A percentile compares a stretch with the other conserved stretches of the same genome.
Evolutionary conservation across 2,113 vertebrate species (phyloP).

Genomic region (Charina bottae): DNA sequence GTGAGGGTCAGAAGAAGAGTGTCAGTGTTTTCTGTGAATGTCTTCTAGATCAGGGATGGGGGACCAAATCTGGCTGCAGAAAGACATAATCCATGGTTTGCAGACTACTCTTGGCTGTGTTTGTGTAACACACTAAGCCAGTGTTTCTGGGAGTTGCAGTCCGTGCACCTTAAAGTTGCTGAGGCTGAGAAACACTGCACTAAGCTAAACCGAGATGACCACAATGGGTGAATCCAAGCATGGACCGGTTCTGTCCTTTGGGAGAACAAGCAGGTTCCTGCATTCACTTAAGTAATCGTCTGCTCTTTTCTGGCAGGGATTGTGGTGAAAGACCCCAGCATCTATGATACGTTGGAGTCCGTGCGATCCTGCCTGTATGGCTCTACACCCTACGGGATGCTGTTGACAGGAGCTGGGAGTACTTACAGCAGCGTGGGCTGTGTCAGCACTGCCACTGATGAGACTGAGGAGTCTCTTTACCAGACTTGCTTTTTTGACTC

Average conservation of each 20-base stretch:
- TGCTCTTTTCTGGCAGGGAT: constrained; percentile 77
- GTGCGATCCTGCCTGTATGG: constrained; percentile 85
- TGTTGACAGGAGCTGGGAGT: constrained; percentile 68
- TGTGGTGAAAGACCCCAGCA: constrained; percentile 87
- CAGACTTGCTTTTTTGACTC: constrained; percentile 86
- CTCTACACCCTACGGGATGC: constrained; percentile 75
- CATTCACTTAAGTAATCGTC: background rate
- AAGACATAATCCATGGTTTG: background rate
- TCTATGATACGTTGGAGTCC: constrained; percentile 92
- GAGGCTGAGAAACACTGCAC: background rate
- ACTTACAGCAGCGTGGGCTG: constrained; percentile 78
- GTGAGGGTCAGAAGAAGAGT: constrained; percentile 69
- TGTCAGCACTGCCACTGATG: constrained; percentile 75
- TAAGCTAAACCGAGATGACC: background rate
- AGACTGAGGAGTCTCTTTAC: constrained; percentile 84
- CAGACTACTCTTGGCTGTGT: background rate
- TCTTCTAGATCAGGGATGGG: background rate
- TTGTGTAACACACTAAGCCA: background rate
- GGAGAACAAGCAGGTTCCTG: background rate
- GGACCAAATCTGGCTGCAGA: background rate
- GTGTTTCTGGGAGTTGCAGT: background rate
- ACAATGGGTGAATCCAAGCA: background rate
- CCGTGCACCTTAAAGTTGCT: background rate
- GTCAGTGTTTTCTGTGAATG: background rate
- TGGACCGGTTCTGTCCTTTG: background rate